A percentile compares a stretch with the other conserved stretches of the same genome.
phyloP scores from a whole-genome alignment of 2,113 vertebrate genomes.

The Choloepus hoffmanni region DNA sequence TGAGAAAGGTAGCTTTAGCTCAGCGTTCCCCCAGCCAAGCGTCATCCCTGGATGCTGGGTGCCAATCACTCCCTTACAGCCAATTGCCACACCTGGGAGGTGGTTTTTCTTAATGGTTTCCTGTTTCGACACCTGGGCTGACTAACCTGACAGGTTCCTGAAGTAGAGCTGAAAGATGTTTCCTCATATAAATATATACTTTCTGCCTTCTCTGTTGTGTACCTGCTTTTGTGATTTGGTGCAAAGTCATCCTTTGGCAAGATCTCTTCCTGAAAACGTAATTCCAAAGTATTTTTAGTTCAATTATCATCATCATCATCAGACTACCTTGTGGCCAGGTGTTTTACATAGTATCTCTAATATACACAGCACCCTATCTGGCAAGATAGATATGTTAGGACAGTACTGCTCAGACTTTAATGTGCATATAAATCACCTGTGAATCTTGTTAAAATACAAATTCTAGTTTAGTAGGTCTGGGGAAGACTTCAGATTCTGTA shows the following conservation, averaged over 20 bases:
- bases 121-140: constrained; percentile 79
- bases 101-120: constrained; percentile 77
- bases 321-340: background rate
- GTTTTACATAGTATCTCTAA: background rate
- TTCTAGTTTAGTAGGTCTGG: background rate
- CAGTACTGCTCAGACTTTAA: background rate
- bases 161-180: constrained; percentile 64
- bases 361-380: background rate
- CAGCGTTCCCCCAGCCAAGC: constrained; percentile 65
- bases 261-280: background rate
- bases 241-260: background rate
- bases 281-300: background rate
- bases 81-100: constrained; percentile 77
- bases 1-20: constrained; percentile 79
- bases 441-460: background rate
- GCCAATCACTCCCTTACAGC: constrained; percentile 69
- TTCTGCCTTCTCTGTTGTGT: background rate
- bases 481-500: background rate
- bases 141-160: constrained; percentile 82
- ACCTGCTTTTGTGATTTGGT: background rate
- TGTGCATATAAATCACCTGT: background rate
- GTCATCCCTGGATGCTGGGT: constrained; percentile 76
- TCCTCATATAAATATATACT: constrained; percentile 59
- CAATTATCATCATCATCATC: background rate
- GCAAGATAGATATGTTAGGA: background rate